Conservation (phyloP, 2,797 vertebrate genomes). For the Neoniphon sammara region DNA sequence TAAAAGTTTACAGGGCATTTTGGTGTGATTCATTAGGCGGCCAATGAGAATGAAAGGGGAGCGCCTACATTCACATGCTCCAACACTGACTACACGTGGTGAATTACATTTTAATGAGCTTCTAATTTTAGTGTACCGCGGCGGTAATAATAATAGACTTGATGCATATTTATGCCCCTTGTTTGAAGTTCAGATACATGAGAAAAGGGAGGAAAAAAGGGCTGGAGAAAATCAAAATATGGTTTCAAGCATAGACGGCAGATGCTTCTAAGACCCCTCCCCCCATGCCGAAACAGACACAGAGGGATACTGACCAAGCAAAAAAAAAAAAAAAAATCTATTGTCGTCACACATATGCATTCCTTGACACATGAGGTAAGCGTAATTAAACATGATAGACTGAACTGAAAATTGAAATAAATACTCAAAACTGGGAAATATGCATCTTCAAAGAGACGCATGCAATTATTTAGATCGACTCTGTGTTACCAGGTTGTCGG, state of each 20-base stretch:
- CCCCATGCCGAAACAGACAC: constrained; percentile 1
- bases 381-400: neutral
- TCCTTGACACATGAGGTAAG: neutral
- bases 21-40: constrained; percentile 47
- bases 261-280: constrained; percentile 36
- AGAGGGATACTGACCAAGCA: constrained; percentile 8
- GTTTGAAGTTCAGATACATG: constrained; percentile 75
- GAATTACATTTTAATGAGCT: constrained; percentile 84
- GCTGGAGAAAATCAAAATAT: constrained; percentile 51
- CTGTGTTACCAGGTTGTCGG: neutral
- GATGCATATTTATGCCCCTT: constrained; percentile 81
- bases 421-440: neutral
- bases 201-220: constrained; percentile 39
- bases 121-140: constrained; percentile 82
- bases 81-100: constrained; percentile 77
- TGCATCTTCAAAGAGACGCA: neutral
- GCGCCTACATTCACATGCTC: constrained; percentile 75
- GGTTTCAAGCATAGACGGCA: constrained; percentile 40
- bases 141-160: constrained; percentile 80
- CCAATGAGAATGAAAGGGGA: constrained; percentile 61
- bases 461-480: neutral
- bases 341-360: constrained; percentile 23
- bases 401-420: neutral
- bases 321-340: neutral
- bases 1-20: constrained; percentile 41